Percentiles rank a stretch among this genome's conserved stretches.
phyloP scores from a whole-genome alignment of 2,888 invertebrate species.

The Andrena chrysosceles region DNA sequence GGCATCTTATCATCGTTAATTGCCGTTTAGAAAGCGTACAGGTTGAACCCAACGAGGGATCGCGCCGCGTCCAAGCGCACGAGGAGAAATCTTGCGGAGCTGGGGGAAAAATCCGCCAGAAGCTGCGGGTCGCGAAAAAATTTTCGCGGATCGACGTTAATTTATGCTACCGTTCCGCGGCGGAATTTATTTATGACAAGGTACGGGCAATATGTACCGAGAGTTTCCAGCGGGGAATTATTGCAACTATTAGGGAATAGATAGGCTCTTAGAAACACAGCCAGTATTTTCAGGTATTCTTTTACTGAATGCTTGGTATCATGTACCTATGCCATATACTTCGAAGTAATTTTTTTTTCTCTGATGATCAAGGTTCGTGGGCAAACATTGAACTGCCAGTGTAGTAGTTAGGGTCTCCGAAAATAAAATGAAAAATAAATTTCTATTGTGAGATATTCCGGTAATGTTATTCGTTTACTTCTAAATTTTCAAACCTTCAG shows the following conservation, averaged over 20 bases:
- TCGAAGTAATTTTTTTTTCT: no score
- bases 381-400: no score
- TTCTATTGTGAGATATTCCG: no score
- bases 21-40: conserved; percentile 54
- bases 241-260: not conserved
- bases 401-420: no score
- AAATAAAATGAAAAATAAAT: no score
- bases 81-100: conserved; percentile 41
- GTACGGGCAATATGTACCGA: not conserved
- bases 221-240: conserved; percentile 10
- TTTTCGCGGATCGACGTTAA: conserved; percentile 30
- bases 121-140: conserved; percentile 14
- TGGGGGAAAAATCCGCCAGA: conserved; percentile 16
- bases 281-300: not conserved
- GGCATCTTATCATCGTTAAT: conserved; percentile 58
- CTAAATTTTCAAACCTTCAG: no score
- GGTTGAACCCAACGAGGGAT: conserved; percentile 21
- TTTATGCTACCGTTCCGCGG: conserved; percentile 45
- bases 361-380: no score
- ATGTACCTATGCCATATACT: no score
- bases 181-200: conserved; percentile 20
- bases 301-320: not conserved
- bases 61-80: conserved; percentile 24
- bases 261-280: not conserved
- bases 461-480: no score